Conservation (phyloP, 2,797 vertebrate genomes). For the Numenius phaeopus region DNA sequence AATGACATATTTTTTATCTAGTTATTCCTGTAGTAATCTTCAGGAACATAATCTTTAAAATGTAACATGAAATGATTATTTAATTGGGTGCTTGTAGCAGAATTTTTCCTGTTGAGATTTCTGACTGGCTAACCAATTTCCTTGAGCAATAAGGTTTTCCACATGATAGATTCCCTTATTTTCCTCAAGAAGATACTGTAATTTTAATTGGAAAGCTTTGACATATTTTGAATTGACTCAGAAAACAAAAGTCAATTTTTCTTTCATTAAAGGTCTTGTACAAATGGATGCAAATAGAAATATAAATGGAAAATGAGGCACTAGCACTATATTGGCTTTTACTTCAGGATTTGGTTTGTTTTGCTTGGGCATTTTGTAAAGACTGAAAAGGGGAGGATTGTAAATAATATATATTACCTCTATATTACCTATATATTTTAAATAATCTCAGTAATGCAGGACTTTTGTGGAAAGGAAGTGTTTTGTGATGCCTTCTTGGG, state of each 20-base stretch:
- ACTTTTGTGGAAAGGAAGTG: background rate
- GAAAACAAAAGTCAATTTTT: constrained; percentile 46
- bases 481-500: background rate
- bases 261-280: constrained; percentile 27
- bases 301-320: background rate
- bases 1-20: constrained; percentile 15
- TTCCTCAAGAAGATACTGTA: constrained; percentile 37
- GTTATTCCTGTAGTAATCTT: constrained; percentile 21
- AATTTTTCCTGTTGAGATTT: constrained; percentile 36
- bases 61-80: constrained; percentile 35
- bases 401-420: background rate
- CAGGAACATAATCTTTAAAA: constrained; percentile 28
- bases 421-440: background rate
- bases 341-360: background rate
- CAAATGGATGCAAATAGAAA: constrained; percentile 12
- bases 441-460: background rate
- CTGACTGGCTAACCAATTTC: constrained; percentile 47
- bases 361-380: background rate
- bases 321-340: background rate
- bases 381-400: background rate
- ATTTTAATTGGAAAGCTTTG: constrained; percentile 63
- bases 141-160: constrained; percentile 41
- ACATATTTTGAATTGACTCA: background rate
- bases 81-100: constrained; percentile 45
- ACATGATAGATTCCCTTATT: constrained; percentile 41